A percentile compares a stretch with the other conserved stretches of the same genome.
phyloP scores from a whole-genome alignment of 2,113 vertebrate genomes.

The Atlantisia rogersi region DNA sequence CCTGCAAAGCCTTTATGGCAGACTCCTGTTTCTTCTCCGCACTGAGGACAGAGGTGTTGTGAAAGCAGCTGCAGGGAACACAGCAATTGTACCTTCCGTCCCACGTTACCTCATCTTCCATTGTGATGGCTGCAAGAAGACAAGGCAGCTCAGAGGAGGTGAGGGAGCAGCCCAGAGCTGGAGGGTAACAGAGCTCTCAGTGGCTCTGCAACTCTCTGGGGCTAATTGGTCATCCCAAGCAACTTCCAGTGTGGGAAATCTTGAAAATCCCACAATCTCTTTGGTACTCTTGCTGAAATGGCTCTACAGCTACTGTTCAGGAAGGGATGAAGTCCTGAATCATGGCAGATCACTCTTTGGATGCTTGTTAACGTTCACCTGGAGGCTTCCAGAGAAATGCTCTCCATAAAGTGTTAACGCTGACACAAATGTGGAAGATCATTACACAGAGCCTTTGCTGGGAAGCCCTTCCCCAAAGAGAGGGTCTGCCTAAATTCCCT shows the following conservation, averaged over 20 bases:
- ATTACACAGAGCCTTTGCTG: neutral
- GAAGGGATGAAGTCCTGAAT: neutral
- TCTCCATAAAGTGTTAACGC: neutral
- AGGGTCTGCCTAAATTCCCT: neutral
- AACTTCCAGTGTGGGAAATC: neutral
- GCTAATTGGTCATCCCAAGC: slow-evolving; percentile 8
- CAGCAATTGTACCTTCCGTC: neutral
- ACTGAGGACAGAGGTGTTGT: neutral
- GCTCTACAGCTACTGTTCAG: neutral
- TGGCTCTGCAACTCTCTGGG: neutral
- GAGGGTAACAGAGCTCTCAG: neutral
- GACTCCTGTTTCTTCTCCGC: neutral
- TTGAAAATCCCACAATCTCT: neutral
- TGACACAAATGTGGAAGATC: neutral
- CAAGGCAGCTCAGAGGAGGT: neutral
- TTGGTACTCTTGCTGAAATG: neutral
- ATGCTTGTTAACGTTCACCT: neutral
- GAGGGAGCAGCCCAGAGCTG: neutral
- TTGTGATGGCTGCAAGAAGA: neutral
- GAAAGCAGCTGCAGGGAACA: neutral
- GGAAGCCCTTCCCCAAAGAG: neutral
- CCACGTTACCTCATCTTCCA: neutral
- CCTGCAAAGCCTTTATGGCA: neutral
- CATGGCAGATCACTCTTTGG: neutral
- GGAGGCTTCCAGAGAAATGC: neutral